A percentile compares a stretch with the other conserved stretches of the same genome.
Conservation (phyloP, 2,797 vertebrate genomes). For the Ataeniobius toweri region DNA sequence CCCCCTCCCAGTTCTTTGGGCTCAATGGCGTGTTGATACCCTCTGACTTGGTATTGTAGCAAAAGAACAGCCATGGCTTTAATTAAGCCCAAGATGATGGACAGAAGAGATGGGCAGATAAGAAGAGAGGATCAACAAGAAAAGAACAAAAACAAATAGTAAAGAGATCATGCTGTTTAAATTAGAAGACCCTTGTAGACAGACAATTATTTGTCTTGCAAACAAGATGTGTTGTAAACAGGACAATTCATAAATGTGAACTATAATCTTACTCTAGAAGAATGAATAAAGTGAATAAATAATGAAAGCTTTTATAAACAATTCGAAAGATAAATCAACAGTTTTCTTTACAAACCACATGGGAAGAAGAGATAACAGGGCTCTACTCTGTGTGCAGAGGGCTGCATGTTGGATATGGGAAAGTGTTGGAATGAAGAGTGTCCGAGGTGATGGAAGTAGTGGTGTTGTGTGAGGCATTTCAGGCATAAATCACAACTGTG, state of each 20-base stretch:
- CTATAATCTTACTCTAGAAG: slow-evolving; percentile 47
- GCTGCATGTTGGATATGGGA: slow-evolving; percentile 18
- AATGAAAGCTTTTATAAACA: slow-evolving; percentile 64
- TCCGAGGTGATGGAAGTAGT: slow-evolving; percentile 65
- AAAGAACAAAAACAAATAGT: slow-evolving; percentile 46
- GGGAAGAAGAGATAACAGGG: slow-evolving; percentile 59
- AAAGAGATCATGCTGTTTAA: slow-evolving; percentile 28
- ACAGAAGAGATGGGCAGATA: slow-evolving; percentile 57
- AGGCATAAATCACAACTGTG: slow-evolving; percentile 76
- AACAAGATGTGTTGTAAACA: slow-evolving; percentile 51
- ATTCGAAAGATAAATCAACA: slow-evolving; percentile 61
- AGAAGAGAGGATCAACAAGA: slow-evolving; percentile 19
- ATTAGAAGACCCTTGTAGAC: slow-evolving; percentile 44
- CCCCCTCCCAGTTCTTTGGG: slow-evolving; percentile 27
- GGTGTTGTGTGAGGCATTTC: slow-evolving; percentile 52
- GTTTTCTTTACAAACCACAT: slow-evolving; percentile 51
- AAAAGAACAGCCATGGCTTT: slow-evolving; percentile 69
- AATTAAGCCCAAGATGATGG: slow-evolving; percentile 69
- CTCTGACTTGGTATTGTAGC: slow-evolving; percentile 70
- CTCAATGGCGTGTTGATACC: slow-evolving; percentile 73
- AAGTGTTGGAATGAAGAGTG: slow-evolving; percentile 54
- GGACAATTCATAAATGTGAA: slow-evolving; percentile 71
- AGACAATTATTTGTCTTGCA: slow-evolving; percentile 45
- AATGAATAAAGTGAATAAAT: slow-evolving; percentile 62
- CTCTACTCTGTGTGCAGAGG: slow-evolving; percentile 45